Base-by-base conservation (phyloP, 2,113 vertebrate species). In the Mola mola region DNA sequence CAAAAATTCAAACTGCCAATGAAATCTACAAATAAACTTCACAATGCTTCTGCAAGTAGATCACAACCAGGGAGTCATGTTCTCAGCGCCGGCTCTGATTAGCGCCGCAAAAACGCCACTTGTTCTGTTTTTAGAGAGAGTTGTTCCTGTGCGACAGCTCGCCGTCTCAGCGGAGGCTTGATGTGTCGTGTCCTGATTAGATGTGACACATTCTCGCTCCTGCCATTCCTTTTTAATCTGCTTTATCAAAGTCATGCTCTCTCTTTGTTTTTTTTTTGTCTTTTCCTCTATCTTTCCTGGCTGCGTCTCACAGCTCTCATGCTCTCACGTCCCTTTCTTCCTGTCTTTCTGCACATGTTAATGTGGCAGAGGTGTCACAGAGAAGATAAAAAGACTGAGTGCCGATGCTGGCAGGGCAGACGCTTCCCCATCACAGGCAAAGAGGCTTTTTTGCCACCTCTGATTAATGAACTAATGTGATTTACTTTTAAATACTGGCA, bases 201-300 rank as follows among this genome's bases (percentile, higher is more conserved):
- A 87, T 76, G 82, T 85, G 89, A 88, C 87, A 83, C 75, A 72
- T 81, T 79, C 66, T 68, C 19, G 38, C 8, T 29, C 59, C 66
- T 79, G 84, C 79, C 83, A 58, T 87, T 86, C 74, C 75, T 78
- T 63, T 77, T 80, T 82, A 86, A 85, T 87, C 66, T 69, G 37
- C 36, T 15, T 13, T 72, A 69, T 71, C 75, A 78, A 78, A 83
- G 71, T 75, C 53, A 19, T 25, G 47, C 55, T 55, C 66, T 51
- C 66, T 25, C 58, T 77, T 65, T 70, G 34, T 19, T 2, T 40
- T 17, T 5, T 13, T 60, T 56, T 48, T 36, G 12, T 29, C 49
- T 65, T 65, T 38, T 38, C 17, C 53, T 64, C 66, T 6, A 8
- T 70, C 42, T 69, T 49, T 26, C 40, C 48, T 11, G 34, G 16